Evolutionary conservation across 2,797 vertebrate species (phyloP).

Genomic region (Darevskia nairensis): DNA sequence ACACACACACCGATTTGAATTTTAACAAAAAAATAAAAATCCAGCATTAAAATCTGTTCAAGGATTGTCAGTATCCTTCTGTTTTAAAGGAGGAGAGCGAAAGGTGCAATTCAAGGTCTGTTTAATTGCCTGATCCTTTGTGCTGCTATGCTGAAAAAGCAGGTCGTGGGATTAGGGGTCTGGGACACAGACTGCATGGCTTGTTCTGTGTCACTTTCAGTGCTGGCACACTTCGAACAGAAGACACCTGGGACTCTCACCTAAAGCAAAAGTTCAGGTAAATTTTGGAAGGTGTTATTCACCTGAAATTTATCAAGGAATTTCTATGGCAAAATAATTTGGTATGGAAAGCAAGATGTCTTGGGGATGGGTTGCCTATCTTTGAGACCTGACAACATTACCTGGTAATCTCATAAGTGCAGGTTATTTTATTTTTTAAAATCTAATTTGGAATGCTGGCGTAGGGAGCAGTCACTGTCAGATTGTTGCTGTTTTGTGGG

Average conservation of each 20-base stretch:
- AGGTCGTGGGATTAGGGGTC: slow-evolving; percentile 1
- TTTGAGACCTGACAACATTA: no score
- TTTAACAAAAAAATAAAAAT: slow-evolving; percentile 8
- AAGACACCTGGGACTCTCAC: neutral
- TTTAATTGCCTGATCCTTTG: slow-evolving; percentile 7
- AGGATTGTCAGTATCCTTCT: slow-evolving; percentile 9
- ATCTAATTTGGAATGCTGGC: no score
- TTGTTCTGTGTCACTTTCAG: neutral
- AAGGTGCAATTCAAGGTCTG: slow-evolving; percentile 19
- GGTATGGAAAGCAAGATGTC: neutral
- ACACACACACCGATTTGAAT: slow-evolving; percentile 38
- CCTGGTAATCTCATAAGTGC: neutral
- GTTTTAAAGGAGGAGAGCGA: neutral
- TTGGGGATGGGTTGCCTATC: no score
- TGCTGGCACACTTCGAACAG: no score
- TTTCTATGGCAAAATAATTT: neutral
- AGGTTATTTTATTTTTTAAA: no score
- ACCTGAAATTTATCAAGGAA: neutral
- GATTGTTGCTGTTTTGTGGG: no score
- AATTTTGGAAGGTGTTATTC: neutral
- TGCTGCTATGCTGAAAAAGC: slow-evolving; percentile 4
- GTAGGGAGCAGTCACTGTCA: no score
- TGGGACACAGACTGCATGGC: no score
- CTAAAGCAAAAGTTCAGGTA: neutral
- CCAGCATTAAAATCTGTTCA: neutral